Evolutionary conservation across 2,888 invertebrate genomes (phyloP), one percentile per base, ranked within the genome.

Genomic region (Dicyrtoma fusca): DNA sequence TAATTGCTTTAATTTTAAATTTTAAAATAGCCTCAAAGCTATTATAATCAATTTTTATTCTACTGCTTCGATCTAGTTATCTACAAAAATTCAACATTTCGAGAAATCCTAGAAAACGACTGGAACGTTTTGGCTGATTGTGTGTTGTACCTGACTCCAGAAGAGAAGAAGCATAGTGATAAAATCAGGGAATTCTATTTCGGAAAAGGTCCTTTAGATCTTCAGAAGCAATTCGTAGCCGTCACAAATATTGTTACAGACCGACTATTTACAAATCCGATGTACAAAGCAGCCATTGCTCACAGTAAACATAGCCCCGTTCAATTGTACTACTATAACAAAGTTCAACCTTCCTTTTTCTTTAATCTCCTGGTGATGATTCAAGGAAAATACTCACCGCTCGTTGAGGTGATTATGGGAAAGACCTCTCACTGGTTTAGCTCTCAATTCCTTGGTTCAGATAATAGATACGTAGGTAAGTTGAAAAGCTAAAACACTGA

Each of bases 141-240:
- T 14, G 19, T 47, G n/a, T 21, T 70, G 3, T 11, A 63, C 11
- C 53, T 70, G 0, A 14, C 62, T 4, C 49, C 26, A 26, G 26
- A 70, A 6, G 63, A 70, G 63, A 53, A 21, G 42, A 21, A 26
- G 1, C 51, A 53, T 19, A 14, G 21, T 8, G 13, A 51, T n/a
- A 62, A 51, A 25, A 70, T 70, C 23, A 47, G 53, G 13, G 65
- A 71, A 2, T 71, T 65, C 34, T 71, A 71, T 55, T 62, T 71
- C 34, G 71, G 71, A 11, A 26, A 71, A 6, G 47, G 21, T 25
- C 19, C 21, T 1, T n/a, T 61, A 8, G 61, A 61, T 34, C 8
- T 34, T 3, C 3, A 3, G 68, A 68, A 13, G 14, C 57, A 26
- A 17, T 49, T 47, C 8, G 14, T 21, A 3, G 42, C 19, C 1